Evolutionary conservation across 2,797 vertebrate species (phyloP).

Genomic region (Nasua narica): DNA sequence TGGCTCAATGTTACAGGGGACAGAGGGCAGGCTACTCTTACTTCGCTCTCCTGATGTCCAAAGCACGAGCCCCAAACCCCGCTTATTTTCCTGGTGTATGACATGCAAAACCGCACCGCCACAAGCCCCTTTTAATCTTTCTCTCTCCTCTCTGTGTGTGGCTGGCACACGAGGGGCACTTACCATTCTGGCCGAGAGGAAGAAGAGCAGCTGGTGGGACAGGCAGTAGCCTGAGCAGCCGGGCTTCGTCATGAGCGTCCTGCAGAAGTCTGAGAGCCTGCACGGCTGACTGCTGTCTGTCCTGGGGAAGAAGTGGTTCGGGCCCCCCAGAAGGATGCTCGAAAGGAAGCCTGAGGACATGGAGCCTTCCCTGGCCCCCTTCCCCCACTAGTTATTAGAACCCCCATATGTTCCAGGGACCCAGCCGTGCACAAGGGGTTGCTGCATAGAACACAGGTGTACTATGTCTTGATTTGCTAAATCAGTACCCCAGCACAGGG

Average conservation of each 20-base stretch:
- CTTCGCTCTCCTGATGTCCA: constrained; percentile 80
- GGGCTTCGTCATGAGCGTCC: constrained; percentile 86
- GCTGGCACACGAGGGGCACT: not conserved
- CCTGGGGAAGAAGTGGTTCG: constrained; percentile 78
- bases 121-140: not conserved
- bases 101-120: constrained; percentile 85
- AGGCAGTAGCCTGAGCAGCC: constrained; percentile 88
- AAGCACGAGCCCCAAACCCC: constrained; percentile 91
- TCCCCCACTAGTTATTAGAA: not conserved
- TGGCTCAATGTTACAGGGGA: constrained; percentile 91
- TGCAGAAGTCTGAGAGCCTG: constrained; percentile 85
- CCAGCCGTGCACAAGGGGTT: not conserved
- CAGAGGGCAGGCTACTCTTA: constrained; percentile 81
- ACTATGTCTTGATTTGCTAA: not conserved
- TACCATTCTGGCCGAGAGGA: constrained; percentile 90
- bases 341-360: not conserved
- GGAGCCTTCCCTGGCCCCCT: not conserved
- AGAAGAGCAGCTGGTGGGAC: constrained; percentile 93
- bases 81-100: constrained; percentile 91
- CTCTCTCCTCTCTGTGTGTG: accelerated
- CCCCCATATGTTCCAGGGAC: not conserved
- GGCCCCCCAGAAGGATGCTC: not conserved
- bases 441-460: not conserved
- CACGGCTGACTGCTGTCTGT: constrained; percentile 86
- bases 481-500: not conserved